These are phyloP conservation scores for Holocentrus rufus DNA, from an alignment of 2,797 vertebrate genomes.

Conservation along the genomic window DNA sequence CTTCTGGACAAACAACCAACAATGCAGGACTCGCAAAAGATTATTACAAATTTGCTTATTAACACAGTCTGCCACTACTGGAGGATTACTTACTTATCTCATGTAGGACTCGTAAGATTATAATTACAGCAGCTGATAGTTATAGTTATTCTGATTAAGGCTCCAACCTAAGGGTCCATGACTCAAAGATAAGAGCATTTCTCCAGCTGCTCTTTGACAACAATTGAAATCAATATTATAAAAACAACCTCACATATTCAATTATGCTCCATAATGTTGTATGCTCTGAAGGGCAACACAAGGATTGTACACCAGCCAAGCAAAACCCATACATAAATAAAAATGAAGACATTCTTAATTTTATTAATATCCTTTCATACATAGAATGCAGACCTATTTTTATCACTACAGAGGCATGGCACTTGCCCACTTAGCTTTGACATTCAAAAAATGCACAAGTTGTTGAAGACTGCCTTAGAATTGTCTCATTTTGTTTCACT, in stretches of 20 bases:
- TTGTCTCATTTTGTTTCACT: slow-evolving; percentile 8
- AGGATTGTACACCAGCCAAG: neutral
- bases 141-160: slow-evolving; percentile 37
- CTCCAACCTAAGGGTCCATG: slow-evolving; percentile 22
- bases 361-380: no score
- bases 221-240: slow-evolving; percentile 31
- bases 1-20: neutral
- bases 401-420: neutral
- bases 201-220: neutral
- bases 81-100: slow-evolving; percentile 34
- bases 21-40: slow-evolving; percentile 27
- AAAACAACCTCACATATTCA: slow-evolving; percentile 13
- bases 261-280: neutral
- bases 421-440: neutral
- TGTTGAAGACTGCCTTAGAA: slow-evolving; percentile 25
- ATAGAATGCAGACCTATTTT: neutral
- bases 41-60: slow-evolving; percentile 54
- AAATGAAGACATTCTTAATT: neutral
- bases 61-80: slow-evolving; percentile 31
- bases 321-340: neutral
- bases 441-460: neutral
- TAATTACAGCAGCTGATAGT: slow-evolving; percentile 48
- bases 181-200: slow-evolving; percentile 8
- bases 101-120: slow-evolving; percentile 35
- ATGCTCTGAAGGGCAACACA: neutral